Evolutionary conservation across 2,797 vertebrate genomes (phyloP), one percentile per base, ranked within the genome.

Genomic region (Danio choprae): DNA sequence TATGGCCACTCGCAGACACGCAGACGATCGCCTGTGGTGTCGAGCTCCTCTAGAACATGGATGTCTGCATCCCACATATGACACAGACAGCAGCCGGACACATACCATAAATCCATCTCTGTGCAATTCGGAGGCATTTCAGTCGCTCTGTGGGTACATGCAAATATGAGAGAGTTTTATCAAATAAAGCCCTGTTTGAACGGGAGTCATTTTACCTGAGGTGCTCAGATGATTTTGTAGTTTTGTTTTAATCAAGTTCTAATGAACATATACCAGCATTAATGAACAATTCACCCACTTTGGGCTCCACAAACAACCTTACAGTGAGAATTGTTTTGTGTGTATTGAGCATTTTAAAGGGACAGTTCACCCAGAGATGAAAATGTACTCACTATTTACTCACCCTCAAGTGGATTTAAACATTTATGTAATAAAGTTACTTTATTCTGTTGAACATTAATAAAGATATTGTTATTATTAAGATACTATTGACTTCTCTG

Each of bases 1-100:
- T 93, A 94, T 93, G 93, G 89, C 86, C 78, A 71, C 76, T 87
- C 82, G 68, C 62, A 83, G 72, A 79, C 74, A 80, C 78, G 89
- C 84, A 91, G 86, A 89, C 86, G 82, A 88, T 86, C 40, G 88
- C 89, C 86, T 69, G 86, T 55, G 84, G 90, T 91, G 72, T 90
- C 87, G 89, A 87, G 87, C 87, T 87, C 74, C 51, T 83, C 60
- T 67, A 43, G 44, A 77, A 70, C 63, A 69, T 83, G 86, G 87
- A 89, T 88, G 88, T 80, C 84, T 84, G 84, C 87, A 43, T 90
- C 90, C 91, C 62, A 86, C 84, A 63, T 87, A 86, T 89, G 86
- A 89, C 87, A 87, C 79, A 78, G 86, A 62, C 73, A 80, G 62
- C 38, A 50, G 58, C 53, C 43, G 51, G 56, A 56, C 48, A 60